Evolutionary conservation across 2,113 vertebrate species (phyloP), one percentile per base, ranked within the genome.

Genomic region (Tachycineta bicolor): DNA sequence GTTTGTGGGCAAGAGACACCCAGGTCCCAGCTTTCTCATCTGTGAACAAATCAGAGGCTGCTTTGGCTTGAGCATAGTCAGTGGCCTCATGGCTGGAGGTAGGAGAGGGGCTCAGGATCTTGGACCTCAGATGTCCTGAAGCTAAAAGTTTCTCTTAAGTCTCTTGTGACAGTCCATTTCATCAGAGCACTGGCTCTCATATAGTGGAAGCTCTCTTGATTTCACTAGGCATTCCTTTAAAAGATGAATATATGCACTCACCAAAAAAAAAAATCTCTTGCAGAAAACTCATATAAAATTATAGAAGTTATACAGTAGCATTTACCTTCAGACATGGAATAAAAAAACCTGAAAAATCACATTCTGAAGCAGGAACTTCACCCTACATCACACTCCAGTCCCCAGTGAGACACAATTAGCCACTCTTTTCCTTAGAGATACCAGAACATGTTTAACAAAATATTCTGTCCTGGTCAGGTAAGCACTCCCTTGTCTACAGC

Each of bases 11-110:
- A 73, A 41, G 2, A 71, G 44, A 34, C 24, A 71, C 12, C 7
- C 47, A 69, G 64, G 90, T 10, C 24, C 26, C 67, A 73, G 11
- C 11, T 46, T 68, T 53, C 71, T 77, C 43, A 25, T 18, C 26
- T 47, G 15, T 15, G 44, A 71, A 41, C 46, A 77, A 33, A 37
- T 0, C 44, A 33, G 31, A 80, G 44, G 12, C 34, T 87, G 25
- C 56, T 90, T 81, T 68, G 0, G 0, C 33, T 63, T 55, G 10
- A 50, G 41, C 0, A 0, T 1, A 9, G n/a, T 22, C 64, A 31
- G 29, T 19, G 29, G 29, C 11, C 43, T 71, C 12, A 2, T 60
- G 56, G 87, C 47, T 90, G 41, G 47, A 85, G 29, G 21, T 31
- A 49, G 39, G 50, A 70, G 20, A 46, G 22, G 9, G 73, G 50